Base-by-base conservation (phyloP, 2,888 invertebrate species). In the Brachyopa scutellaris region DNA sequence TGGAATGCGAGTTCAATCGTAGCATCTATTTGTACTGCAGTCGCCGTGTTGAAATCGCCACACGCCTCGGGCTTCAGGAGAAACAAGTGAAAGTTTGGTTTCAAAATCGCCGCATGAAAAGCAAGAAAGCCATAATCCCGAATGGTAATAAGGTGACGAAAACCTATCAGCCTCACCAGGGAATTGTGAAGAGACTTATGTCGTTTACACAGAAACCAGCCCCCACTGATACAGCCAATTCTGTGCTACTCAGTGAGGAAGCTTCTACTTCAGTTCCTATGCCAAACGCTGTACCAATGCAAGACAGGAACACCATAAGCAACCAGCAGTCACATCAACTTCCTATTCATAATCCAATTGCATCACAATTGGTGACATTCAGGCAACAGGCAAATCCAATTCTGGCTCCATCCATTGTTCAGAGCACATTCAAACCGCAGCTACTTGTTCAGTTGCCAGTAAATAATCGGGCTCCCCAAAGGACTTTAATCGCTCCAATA, bases 101-200 rank as follows among this genome's bases (percentile, higher is more conserved):
- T 29, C 59, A 59, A 8, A 70, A 70, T 13, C 69, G 49, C 0
- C 19, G 61, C 0, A 47, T 59, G 36, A 69, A 69, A 88, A 94
- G 93, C 92, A 95, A 95, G 31, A 87, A 87, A 79, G 86, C 19
- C 13, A 49, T 15, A 2, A 36, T 15, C 3, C 2, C 19, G 3
- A 15, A 49, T 21, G 23, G 19, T 0, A 45, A 47, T 13, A 31
- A 19, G 21, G 11, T 36, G 1, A 11, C 36, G 7, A 53, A n/a
- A 0, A 21, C 11, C 0, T 9, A 15, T 15, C 15, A 19, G 4
- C 7, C 1, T 6, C 7, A 29, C 4, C 29, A 29, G n/a, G 3
- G 15, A 8, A 29, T 8, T 13, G n/a, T 11, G 0, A 23, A 47
- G 23, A 21, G 19, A 11, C 23, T 15, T 2, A 40, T 40, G 26